Evolutionary conservation across 2,113 vertebrate species (phyloP).

Genomic region (Ceyx margarethae): DNA sequence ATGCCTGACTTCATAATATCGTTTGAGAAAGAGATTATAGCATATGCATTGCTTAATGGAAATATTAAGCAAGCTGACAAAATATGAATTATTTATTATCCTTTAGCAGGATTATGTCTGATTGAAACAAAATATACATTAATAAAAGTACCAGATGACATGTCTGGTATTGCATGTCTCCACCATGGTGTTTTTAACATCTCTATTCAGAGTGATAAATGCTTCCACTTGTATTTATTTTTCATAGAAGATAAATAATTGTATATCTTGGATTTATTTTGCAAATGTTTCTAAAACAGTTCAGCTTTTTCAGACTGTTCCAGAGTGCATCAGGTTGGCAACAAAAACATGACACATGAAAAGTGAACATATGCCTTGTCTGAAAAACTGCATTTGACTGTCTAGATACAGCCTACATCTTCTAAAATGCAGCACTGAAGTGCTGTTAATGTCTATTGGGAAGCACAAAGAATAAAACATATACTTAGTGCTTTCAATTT

Average conservation of each 20-base stretch:
- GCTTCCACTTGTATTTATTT: not conserved
- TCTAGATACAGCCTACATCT: not conserved
- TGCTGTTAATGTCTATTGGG: not conserved
- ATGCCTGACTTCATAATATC: not conserved
- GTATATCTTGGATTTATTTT: not conserved
- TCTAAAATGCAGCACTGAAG: not conserved
- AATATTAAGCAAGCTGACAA: not conserved
- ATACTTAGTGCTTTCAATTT: too few relatives aligned
- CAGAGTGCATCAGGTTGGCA: not conserved
- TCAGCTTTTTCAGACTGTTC: conserved; percentile 12
- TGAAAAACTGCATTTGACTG: not conserved
- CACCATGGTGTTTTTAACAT: not conserved
- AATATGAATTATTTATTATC: conserved; percentile 36
- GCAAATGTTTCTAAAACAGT: not conserved
- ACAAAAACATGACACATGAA: not conserved
- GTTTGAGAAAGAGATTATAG: not conserved
- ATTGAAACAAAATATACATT: conserved; percentile 14
- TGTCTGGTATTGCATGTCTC: not conserved
- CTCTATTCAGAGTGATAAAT: not conserved
- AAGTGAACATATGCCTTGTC: not conserved
- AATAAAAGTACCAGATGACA: not conserved
- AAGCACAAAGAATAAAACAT: not conserved
- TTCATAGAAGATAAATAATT: not conserved
- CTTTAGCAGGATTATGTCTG: not conserved
- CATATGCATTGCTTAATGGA: not conserved